Conservation (phyloP, 2,113 vertebrate species). For the Gobiocypris rarus region DNA sequence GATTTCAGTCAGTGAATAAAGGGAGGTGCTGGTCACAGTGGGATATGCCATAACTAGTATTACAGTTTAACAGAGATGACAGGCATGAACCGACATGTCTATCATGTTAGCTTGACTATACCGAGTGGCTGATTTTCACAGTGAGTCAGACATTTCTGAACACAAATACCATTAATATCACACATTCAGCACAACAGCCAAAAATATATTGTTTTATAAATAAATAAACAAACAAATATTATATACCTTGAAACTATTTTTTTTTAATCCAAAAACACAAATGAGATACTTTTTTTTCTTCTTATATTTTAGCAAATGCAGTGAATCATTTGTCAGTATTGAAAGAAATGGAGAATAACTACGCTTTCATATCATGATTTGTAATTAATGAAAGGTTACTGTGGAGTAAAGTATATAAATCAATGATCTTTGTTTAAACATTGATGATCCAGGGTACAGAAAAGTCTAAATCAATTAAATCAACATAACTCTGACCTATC, state of each 20-base stretch:
- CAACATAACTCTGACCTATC: not conserved
- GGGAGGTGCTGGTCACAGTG: not conserved
- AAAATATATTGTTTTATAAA: not conserved
- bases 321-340: not conserved
- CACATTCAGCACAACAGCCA: not conserved
- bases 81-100: not conserved
- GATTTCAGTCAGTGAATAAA: not conserved
- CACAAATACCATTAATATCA: not conserved
- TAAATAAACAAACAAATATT: not conserved
- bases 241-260: not conserved
- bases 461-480: constrained; percentile 5
- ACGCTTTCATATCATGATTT: not conserved
- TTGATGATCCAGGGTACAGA: constrained; percentile 1
- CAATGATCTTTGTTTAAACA: constrained; percentile 4
- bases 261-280: not conserved
- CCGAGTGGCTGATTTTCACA: not conserved
- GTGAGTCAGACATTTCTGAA: not conserved
- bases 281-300: too few relatives aligned
- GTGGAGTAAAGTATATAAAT: not conserved
- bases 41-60: not conserved
- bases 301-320: too few relatives aligned
- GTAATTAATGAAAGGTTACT: not conserved
- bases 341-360: not conserved
- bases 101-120: not conserved
- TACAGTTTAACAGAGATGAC: not conserved